These are phyloP conservation scores for Porites australiensis DNA, from an alignment of 64 coral and sea anemone genomes.

Conservation along the genomic window DNA sequence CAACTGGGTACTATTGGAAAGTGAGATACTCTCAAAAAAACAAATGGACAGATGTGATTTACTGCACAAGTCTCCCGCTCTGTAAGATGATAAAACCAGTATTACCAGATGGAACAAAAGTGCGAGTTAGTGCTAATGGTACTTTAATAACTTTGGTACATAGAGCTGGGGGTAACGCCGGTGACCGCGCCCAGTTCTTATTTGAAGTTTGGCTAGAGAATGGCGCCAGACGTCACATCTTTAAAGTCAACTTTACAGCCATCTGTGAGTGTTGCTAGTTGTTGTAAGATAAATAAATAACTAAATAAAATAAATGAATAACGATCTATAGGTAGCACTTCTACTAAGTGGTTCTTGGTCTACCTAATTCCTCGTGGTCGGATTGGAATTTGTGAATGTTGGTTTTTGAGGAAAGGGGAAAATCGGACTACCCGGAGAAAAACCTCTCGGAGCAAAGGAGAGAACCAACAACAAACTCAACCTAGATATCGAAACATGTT, in stretches of 20 bases:
- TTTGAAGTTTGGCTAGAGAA: background rate
- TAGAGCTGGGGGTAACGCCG: background rate
- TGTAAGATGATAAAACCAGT: background rate
- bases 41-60: background rate
- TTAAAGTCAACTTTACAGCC: slow-evolving; percentile 4
- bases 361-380: too few relatives aligned
- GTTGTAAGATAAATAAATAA: too few relatives aligned
- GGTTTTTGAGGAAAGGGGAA: too few relatives aligned
- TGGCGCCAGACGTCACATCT: background rate
- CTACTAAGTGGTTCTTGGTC: too few relatives aligned
- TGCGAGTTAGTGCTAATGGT: background rate
- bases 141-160: background rate
- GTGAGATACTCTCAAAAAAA: background rate
- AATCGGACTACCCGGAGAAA: too few relatives aligned
- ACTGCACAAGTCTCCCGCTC: background rate
- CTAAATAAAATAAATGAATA: too few relatives aligned
- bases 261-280: background rate
- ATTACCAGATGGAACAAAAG: background rate
- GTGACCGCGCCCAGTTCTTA: background rate
- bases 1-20: background rate
- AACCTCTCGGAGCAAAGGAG: too few relatives aligned
- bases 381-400: too few relatives aligned
- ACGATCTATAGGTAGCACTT: too few relatives aligned
- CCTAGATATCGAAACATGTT: too few relatives aligned
- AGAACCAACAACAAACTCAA: too few relatives aligned